Conservation (phyloP, 2,888 invertebrate species). For the Formica aserva region DNA sequence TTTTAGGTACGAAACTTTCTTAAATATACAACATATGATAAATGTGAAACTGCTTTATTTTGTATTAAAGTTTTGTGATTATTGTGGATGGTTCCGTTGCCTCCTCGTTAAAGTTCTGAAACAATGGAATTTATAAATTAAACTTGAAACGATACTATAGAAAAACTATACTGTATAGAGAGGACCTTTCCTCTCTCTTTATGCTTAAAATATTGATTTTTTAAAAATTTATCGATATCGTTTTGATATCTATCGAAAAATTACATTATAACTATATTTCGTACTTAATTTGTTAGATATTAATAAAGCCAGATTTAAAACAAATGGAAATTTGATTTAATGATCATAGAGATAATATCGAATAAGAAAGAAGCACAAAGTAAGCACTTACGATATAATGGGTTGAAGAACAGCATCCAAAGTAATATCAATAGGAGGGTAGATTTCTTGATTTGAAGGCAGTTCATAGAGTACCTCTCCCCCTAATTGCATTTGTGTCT, state of each 20-base stretch:
- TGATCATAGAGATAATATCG: constrained; percentile 30
- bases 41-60: constrained; percentile 79
- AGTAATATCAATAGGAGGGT: constrained; percentile 83
- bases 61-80: constrained; percentile 78
- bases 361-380: constrained; percentile 63
- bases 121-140: constrained; percentile 64
- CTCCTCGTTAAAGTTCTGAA: constrained; percentile 84
- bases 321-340: constrained; percentile 51
- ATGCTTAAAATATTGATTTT: not conserved
- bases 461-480: constrained; percentile 84
- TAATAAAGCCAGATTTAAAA: constrained; percentile 68
- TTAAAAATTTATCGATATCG: constrained; percentile 10
- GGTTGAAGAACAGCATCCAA: constrained; percentile 85
- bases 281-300: constrained; percentile 65
- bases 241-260: constrained; percentile 36
- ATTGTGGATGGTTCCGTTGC: constrained; percentile 83
- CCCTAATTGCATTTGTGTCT: constrained; percentile 85
- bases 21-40: constrained; percentile 83
- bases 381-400: constrained; percentile 85
- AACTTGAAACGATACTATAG: not conserved
- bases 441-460: constrained; percentile 84
- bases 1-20: constrained; percentile 82
- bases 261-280: constrained; percentile 20
- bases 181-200: constrained; percentile 3
- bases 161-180: not conserved